Evolutionary conservation across 2,113 vertebrate genomes (phyloP).

Genomic region (Cardinalis cardinalis): DNA sequence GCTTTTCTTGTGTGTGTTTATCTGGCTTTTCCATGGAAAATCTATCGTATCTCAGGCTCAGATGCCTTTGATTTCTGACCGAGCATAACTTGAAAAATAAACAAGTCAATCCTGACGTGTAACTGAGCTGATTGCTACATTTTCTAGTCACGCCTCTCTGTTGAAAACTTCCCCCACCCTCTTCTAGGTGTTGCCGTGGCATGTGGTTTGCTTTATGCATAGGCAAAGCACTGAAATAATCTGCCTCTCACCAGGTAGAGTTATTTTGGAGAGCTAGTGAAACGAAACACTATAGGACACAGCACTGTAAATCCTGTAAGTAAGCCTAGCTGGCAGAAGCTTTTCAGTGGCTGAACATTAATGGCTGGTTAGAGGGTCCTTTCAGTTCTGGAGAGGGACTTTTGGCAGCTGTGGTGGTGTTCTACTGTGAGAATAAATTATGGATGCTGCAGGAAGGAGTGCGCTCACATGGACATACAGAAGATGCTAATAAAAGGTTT

Average conservation of each 20-base stretch:
- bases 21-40: background rate
- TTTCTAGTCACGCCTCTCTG: constrained; percentile 63
- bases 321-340: background rate
- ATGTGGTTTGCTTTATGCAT: constrained; percentile 48
- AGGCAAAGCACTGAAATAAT: constrained; percentile 22
- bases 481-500: constrained; percentile 44
- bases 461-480: background rate
- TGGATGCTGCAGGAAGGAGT: constrained; percentile 34
- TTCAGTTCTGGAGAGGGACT: background rate
- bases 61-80: background rate
- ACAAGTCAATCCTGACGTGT: constrained; percentile 49
- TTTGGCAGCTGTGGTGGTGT: background rate
- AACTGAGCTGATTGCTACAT: constrained; percentile 56
- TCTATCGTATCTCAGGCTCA: background rate
- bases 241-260: constrained; percentile 30
- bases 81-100: constrained; percentile 43
- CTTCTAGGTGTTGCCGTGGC: constrained; percentile 69
- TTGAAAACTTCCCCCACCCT: constrained; percentile 70
- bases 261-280: constrained; percentile 32
- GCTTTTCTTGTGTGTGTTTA: background rate
- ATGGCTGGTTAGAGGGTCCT: constrained; percentile 21
- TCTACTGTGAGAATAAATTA: constrained; percentile 4
- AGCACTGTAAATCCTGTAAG: background rate
- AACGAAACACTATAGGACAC: constrained; percentile 19
- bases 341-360: background rate